phyloP scores from a whole-genome alignment of 2,888 invertebrate species.

The Scotopteryx bipunctaria region DNA sequence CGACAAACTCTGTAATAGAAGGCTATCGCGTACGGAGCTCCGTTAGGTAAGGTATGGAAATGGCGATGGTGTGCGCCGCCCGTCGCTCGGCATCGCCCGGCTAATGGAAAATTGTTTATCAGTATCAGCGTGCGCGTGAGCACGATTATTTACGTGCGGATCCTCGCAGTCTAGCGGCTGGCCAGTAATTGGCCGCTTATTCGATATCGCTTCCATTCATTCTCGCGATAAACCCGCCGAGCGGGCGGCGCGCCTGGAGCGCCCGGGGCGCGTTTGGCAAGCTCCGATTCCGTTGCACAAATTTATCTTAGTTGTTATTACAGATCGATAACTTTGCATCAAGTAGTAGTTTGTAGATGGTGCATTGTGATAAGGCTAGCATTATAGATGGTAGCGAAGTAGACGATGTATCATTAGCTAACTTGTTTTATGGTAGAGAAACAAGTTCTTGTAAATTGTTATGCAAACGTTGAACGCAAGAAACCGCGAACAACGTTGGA shows the following conservation, averaged over 20 bases:
- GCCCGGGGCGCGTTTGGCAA: conserved; percentile 52
- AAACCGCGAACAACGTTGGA: background rate
- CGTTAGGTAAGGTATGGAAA: conserved; percentile 68
- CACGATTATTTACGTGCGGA: conserved; percentile 73
- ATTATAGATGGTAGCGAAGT: conserved; percentile 27
- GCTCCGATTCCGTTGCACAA: conserved; percentile 53
- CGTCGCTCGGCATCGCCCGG: conserved; percentile 43
- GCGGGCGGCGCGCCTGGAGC: conserved; percentile 28
- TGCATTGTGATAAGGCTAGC: conserved; percentile 27
- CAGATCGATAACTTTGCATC: conserved; percentile 39
- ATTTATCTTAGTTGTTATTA: conserved; percentile 52
- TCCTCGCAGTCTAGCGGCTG: conserved; percentile 63
- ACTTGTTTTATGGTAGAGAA: conserved; percentile 20
- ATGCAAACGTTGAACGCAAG: background rate
- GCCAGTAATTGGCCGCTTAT: conserved; percentile 75
- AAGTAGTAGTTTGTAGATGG: conserved; percentile 33
- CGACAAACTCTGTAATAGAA: conserved; percentile 70
- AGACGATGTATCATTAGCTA: conserved; percentile 20
- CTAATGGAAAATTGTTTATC: conserved; percentile 79
- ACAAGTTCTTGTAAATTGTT: conserved; percentile 13
- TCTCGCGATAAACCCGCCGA: conserved; percentile 69
- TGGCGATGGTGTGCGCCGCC: conserved; percentile 53
- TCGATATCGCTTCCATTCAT: conserved; percentile 78
- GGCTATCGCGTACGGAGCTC: conserved; percentile 54
- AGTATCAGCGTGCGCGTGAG: conserved; percentile 72